phyloP scores from a whole-genome alignment of 92 coral and sea anemone species.

The Bergia puertoricense region DNA sequence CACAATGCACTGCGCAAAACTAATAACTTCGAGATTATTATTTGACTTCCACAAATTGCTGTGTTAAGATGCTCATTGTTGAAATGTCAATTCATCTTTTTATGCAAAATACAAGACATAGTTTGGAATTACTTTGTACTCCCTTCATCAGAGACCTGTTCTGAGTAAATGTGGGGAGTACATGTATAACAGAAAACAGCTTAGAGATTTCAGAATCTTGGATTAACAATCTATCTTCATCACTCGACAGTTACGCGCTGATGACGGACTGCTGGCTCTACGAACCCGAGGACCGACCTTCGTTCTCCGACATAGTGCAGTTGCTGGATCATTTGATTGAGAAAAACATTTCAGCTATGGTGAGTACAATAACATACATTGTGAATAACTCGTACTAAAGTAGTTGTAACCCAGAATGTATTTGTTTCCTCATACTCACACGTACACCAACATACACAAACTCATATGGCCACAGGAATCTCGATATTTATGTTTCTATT shows the following conservation, averaged over 20 bases:
- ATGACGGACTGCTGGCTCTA: constrained; percentile 91
- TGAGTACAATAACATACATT: constrained; percentile 24
- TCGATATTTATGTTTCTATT: no score
- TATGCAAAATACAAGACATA: no score
- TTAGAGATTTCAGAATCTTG: neutral
- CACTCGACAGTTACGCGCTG: constrained; percentile 57
- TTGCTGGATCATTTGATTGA: constrained; percentile 71
- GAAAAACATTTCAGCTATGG: constrained; percentile 80
- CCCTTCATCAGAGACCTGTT: no score
- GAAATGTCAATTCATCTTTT: no score
- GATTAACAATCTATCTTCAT: neutral
- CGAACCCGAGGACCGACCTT: constrained; percentile 81
- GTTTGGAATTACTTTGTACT: no score
- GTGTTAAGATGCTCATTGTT: no score
- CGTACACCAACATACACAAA: neutral
- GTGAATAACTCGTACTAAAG: no score
- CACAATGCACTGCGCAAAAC: no score
- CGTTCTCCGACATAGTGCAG: constrained; percentile 73
- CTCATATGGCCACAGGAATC: neutral
- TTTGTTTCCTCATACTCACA: no score
- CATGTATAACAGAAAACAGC: neutral
- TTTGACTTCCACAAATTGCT: no score
- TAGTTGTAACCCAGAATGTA: no score
- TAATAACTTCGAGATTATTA: no score
- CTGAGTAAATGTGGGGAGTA: neutral